Conservation (phyloP, 2,113 vertebrate genomes). For the Lates calcarifer region DNA sequence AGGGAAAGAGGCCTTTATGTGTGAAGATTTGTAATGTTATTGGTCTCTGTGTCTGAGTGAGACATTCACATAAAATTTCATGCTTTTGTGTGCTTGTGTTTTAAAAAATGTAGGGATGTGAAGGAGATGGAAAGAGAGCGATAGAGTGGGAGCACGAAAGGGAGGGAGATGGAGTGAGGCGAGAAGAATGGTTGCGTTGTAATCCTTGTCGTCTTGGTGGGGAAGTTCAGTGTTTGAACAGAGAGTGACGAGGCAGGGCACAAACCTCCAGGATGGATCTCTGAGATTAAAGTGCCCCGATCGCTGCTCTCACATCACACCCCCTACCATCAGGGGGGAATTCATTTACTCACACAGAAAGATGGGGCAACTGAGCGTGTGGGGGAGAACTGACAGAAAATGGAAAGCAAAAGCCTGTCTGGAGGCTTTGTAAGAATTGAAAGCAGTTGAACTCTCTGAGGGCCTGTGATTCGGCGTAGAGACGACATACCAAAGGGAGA, state of each 20-base stretch:
- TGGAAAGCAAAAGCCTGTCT: conserved; percentile 69
- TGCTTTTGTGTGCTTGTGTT: conserved; percentile 30
- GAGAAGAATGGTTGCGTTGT: conserved; percentile 44
- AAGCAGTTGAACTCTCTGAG: conserved; percentile 72
- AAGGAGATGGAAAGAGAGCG: conserved; percentile 38
- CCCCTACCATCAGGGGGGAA: conserved; percentile 74
- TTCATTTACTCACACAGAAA: conserved; percentile 79
- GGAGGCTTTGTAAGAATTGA: conserved; percentile 74
- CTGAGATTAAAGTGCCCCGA: conserved; percentile 79
- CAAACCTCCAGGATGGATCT: conserved; percentile 76
- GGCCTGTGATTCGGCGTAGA: conserved; percentile 55
- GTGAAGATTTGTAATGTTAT: conserved; percentile 15
- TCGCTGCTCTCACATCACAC: conserved; percentile 76
- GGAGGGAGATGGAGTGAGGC: conserved; percentile 48
- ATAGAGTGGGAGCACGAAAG: conserved; percentile 44
- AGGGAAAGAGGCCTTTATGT: conserved; percentile 20
- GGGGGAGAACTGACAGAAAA: conserved; percentile 70
- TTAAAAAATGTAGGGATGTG: conserved; percentile 33
- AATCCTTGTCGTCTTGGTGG: conserved; percentile 70
- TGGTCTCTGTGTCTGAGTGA: conserved; percentile 22
- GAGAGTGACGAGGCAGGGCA: conserved; percentile 64
- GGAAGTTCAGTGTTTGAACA: conserved; percentile 80
- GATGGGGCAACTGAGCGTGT: conserved; percentile 54
- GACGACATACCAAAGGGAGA: conserved; percentile 43
- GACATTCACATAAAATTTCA: conserved; percentile 26